Conservation (phyloP, 2,888 invertebrate genomes). For the Plagiodera versicolora region DNA sequence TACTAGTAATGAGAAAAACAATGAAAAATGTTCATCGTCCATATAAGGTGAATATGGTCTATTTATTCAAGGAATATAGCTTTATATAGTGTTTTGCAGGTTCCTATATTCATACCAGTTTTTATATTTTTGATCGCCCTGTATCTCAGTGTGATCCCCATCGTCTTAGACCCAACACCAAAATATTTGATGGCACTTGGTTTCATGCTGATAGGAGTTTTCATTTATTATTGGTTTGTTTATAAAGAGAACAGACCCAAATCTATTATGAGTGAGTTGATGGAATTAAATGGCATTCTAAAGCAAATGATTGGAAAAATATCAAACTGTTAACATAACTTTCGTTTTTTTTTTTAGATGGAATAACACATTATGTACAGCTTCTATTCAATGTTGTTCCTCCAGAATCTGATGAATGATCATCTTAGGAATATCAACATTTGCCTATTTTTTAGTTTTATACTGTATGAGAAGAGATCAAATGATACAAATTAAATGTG, state of each 20-base stretch:
- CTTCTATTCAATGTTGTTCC: slow-evolving; percentile 70
- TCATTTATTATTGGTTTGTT: slow-evolving; percentile 75
- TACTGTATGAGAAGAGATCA: too few species aligned
- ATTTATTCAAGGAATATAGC: too few species aligned
- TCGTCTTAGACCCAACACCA: slow-evolving; percentile 72
- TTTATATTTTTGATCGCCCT: slow-evolving; percentile 71
- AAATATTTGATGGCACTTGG: slow-evolving; percentile 76
- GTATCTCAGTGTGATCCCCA: slow-evolving; percentile 74
- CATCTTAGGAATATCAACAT: neutral
- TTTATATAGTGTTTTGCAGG: too few species aligned
- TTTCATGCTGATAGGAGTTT: slow-evolving; percentile 70
- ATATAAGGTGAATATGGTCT: slow-evolving; percentile 68
- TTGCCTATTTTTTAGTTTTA: neutral
- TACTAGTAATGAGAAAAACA: slow-evolving; percentile 72
- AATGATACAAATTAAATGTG: too few species aligned
- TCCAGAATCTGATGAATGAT: slow-evolving; percentile 50
- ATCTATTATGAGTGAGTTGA: slow-evolving; percentile 62
- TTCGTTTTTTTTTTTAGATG: slow-evolving; percentile 57
- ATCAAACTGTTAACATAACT: neutral
- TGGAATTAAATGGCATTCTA: neutral
- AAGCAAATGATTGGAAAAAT: neutral
- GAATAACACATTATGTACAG: slow-evolving; percentile 67
- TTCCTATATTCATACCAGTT: slow-evolving; percentile 72
- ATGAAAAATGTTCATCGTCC: slow-evolving; percentile 69
- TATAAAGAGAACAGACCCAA: slow-evolving; percentile 68